Base-by-base conservation (phyloP, 37 sponge, comb jelly and placozoan species). In the Geodia barretti region DNA sequence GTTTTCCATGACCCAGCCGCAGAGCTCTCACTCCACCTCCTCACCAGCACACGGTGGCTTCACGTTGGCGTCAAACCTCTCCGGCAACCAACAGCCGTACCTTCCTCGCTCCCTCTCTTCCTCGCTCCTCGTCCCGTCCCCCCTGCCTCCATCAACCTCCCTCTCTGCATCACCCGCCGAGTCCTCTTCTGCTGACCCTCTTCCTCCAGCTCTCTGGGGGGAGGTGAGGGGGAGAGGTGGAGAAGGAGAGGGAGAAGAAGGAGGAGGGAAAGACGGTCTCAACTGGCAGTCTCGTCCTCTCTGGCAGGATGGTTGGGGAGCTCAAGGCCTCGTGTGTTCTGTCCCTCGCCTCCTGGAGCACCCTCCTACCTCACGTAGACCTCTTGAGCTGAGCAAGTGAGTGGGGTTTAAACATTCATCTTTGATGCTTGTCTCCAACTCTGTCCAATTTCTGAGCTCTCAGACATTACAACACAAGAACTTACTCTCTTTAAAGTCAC, bases 271-370 rank as follows among this genome's bases (percentile, higher is more conserved):
- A n/a, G n/a, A n/a, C n/a, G n/a, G n/a, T n/a, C n/a, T n/a, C n/a
- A n/a, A n/a, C n/a, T n/a, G n/a, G n/a, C n/a, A n/a, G n/a, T 62
- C 29, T 21, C 61, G 62, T 4, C 86, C 78, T 19, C 64, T 85
- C 23, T 78, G 79, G 79, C 79, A 43, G n/a, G 62, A 72, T 23
- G 86, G 72, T 4, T 85, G 86, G 86, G 71, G 36, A 33, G 79
- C 86, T 19, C 21, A 30, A 19, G 25, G 70, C 26, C 41, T 85
- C 0, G 34, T 29, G 19, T 78, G 79, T 64, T 28, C 79, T 40
- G 63, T 78, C 11, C 86, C 86, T 0, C 60, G 24, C 28, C 78
- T 78, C 41, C 60, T 32, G 33, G 33, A 41, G 39, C 79, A 78
- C 3, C 65, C 65, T 7, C 65, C 65, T 64, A n/a, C n/a, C n/a